phyloP scores from a whole-genome alignment of 2,113 vertebrate genomes.

The Bubo bubo region DNA sequence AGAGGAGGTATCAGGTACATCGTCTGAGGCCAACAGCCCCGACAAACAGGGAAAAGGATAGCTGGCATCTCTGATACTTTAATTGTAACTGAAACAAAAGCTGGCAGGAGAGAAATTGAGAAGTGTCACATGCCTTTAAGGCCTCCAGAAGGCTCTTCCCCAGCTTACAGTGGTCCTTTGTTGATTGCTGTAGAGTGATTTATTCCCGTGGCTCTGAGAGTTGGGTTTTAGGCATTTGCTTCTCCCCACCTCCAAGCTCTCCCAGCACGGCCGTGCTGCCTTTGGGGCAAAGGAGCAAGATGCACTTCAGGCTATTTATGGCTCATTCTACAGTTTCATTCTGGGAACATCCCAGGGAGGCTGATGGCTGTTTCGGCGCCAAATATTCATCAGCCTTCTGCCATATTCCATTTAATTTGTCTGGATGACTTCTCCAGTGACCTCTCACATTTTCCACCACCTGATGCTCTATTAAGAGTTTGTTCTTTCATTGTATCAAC shows the following conservation, averaged over 20 bases:
- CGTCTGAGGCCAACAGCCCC: background rate
- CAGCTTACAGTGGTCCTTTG: background rate
- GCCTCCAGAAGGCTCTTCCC: background rate
- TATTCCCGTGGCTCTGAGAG: background rate
- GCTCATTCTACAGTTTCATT: slow-evolving; percentile 8
- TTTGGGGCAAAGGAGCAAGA: slow-evolving; percentile 33
- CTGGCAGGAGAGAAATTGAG: background rate
- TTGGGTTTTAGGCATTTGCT: background rate
- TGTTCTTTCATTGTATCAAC: background rate
- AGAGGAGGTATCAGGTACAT: background rate
- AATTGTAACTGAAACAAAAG: slow-evolving; percentile 31
- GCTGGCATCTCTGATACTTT: background rate
- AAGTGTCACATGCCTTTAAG: background rate
- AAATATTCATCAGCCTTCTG: slow-evolving; percentile 43
- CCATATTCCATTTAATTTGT: slow-evolving; percentile 39
- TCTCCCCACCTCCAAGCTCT: background rate
- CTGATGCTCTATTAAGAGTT: slow-evolving; percentile 3
- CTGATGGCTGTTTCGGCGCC: background rate
- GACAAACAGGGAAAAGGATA: background rate
- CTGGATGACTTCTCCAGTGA: background rate
- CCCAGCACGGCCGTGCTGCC: background rate
- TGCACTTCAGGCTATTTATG: background rate
- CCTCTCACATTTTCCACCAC: slow-evolving; percentile 11
- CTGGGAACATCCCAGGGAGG: background rate
- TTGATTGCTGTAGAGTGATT: background rate